These are phyloP conservation scores for Clanis bilineata DNA, from an alignment of 2,888 invertebrate species.

Conservation along the genomic window DNA sequence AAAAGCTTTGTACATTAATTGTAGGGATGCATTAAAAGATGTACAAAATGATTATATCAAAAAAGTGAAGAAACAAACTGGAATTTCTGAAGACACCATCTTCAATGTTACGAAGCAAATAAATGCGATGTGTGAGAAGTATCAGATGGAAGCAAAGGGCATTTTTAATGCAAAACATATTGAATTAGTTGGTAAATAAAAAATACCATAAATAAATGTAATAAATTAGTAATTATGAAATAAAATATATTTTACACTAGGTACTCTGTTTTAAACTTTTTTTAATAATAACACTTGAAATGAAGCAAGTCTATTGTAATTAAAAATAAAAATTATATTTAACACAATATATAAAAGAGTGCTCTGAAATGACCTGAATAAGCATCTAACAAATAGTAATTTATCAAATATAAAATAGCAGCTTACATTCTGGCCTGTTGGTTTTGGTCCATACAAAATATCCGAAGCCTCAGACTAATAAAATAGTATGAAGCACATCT, in stretches of 20 bases:
- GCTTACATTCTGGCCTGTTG: too few relatives aligned
- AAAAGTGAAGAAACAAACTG: conserved; percentile 86
- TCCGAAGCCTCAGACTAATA: too few relatives aligned
- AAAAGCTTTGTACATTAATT: conserved; percentile 89
- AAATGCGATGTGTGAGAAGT: conserved; percentile 85
- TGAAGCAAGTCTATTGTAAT: too few relatives aligned
- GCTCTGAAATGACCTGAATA: too few relatives aligned
- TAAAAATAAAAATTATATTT: too few relatives aligned
- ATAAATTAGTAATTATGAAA: neutral
- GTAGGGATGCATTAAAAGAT: conserved; percentile 88
- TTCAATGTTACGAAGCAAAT: conserved; percentile 87
- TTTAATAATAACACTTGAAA: neutral
- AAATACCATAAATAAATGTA: too few relatives aligned
- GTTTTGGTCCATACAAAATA: too few relatives aligned
- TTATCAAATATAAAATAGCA: too few relatives aligned
- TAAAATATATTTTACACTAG: neutral
- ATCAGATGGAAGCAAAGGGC: conserved; percentile 70
- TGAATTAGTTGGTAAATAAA: conserved; percentile 87
- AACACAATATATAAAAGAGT: too few relatives aligned
- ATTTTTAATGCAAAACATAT: conserved; percentile 85
- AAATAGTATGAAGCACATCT: too few relatives aligned
- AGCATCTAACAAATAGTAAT: too few relatives aligned
- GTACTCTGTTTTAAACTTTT: neutral
- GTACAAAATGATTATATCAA: conserved; percentile 88
- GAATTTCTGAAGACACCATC: conserved; percentile 86